phyloP scores from a whole-genome alignment of 1,140 invertebrate genomes.

The Drosophila lini region DNA sequence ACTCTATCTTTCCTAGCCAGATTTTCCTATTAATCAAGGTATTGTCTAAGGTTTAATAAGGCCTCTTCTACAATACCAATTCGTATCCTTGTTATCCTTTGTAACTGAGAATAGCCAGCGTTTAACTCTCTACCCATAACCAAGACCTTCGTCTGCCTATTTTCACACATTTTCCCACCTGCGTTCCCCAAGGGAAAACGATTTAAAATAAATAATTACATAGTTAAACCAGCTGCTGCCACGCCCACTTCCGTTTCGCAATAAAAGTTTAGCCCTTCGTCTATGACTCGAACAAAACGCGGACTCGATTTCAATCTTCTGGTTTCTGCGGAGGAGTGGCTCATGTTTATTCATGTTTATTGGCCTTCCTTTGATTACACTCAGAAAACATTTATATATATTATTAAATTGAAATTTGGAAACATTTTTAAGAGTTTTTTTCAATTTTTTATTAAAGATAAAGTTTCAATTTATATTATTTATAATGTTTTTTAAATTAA shows the following conservation, averaged over 20 bases:
- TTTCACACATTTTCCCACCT: conserved; percentile 5
- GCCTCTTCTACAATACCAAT: neutral
- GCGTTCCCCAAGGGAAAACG: conserved; percentile 28
- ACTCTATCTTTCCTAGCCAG: neutral
- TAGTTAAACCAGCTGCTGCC: conserved; percentile 50
- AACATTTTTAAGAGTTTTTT: no score
- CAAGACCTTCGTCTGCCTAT: conserved; percentile 12
- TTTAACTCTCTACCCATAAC: conserved; percentile 1
- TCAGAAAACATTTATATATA: neutral
- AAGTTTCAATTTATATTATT: neutral
- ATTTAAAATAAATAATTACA: conserved; percentile 66
- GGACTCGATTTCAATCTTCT: conserved; percentile 66
- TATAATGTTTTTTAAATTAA: neutral
- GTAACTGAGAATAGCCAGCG: neutral
- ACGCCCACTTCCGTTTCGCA: conserved; percentile 11
- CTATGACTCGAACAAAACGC: conserved; percentile 31
- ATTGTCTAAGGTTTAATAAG: neutral
- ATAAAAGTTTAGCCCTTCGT: conserved; percentile 32
- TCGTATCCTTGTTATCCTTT: neutral
- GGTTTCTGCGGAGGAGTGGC: conserved; percentile 43
- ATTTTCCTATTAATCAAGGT: neutral
- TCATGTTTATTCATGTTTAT: conserved; percentile 67
- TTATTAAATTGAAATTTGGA: neutral
- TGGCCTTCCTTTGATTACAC: neutral
- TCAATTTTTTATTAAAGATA: no score